These are phyloP conservation scores for Euglossa dilemma DNA, from an alignment of 1,140 invertebrate genomes.

Conservation along the genomic window DNA sequence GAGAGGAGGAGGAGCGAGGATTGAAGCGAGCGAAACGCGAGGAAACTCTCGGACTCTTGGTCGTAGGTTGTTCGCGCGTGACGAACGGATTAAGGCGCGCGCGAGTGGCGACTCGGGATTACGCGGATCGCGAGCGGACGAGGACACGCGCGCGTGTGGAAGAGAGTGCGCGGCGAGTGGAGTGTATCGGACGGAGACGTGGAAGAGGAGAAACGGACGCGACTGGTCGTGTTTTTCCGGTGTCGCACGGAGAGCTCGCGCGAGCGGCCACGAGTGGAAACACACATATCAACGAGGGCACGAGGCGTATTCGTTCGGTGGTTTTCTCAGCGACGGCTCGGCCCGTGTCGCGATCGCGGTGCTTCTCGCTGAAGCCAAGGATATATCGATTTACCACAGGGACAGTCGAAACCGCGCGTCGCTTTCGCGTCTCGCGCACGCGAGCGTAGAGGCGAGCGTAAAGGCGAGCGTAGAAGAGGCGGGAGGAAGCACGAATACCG, in stretches of 20 bases:
- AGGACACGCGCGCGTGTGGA: neutral
- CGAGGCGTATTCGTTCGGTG: neutral
- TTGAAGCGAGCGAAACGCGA: neutral
- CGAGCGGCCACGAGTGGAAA: neutral
- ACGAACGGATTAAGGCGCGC: no score
- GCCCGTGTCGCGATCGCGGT: neutral
- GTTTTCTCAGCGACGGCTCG: neutral
- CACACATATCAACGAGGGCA: conserved; percentile 39
- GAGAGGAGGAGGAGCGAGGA: neutral
- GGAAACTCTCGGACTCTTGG: neutral
- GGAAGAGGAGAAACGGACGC: no score
- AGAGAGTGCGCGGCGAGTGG: neutral
- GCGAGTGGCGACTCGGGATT: neutral
- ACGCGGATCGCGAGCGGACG: neutral
- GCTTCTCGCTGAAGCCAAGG: neutral
- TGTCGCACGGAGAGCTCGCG: no score
- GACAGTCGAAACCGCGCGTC: neutral
- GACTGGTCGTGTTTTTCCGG: no score
- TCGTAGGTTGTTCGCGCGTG: neutral
- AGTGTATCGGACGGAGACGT: no score
- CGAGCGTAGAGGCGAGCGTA: neutral
- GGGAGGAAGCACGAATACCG: conserved; percentile 19
- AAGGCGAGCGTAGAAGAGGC: neutral
- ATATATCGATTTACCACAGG: neutral
- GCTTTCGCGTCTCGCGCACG: neutral